A percentile compares a stretch with the other conserved stretches of the same genome.
phyloP scores from a whole-genome alignment of 2,888 invertebrate species.

The Drosophila limbata region DNA sequence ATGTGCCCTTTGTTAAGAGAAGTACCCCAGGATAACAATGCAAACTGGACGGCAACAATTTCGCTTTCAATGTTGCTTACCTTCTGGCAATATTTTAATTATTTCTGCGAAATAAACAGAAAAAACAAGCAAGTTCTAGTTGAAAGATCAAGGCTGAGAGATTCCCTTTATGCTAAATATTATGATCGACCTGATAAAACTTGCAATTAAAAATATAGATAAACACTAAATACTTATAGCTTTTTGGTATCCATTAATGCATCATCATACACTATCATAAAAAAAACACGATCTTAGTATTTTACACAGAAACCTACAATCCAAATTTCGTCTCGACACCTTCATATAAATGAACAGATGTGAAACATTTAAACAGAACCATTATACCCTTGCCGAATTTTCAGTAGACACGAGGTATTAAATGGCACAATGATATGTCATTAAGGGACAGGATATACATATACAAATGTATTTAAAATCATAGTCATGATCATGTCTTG shows the following conservation, averaged over 20 bases:
- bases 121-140: not conserved
- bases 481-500: conserved; percentile 44
- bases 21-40: conserved; percentile 60
- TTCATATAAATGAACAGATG: not conserved
- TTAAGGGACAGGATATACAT: conserved; percentile 4
- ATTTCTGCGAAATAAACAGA: conserved; percentile 58
- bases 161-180: not conserved
- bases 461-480: conserved; percentile 13
- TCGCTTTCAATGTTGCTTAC: conserved; percentile 69
- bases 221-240: too few species aligned
- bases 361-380: not conserved
- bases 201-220: too few species aligned
- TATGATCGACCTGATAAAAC: too few species aligned
- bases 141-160: not conserved
- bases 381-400: not conserved
- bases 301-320: too few species aligned
- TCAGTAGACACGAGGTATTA: conserved; percentile 5
- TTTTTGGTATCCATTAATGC: too few species aligned
- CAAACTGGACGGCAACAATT: conserved; percentile 58
- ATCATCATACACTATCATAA: too few species aligned
- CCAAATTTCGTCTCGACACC: not conserved
- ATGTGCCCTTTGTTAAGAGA: conserved; percentile 65
- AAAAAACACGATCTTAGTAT: too few species aligned
- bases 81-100: conserved; percentile 68
- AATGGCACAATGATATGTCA: conserved; percentile 46